phyloP scores from a whole-genome alignment of 2,888 invertebrate genomes.

The Congeria kusceri region DNA sequence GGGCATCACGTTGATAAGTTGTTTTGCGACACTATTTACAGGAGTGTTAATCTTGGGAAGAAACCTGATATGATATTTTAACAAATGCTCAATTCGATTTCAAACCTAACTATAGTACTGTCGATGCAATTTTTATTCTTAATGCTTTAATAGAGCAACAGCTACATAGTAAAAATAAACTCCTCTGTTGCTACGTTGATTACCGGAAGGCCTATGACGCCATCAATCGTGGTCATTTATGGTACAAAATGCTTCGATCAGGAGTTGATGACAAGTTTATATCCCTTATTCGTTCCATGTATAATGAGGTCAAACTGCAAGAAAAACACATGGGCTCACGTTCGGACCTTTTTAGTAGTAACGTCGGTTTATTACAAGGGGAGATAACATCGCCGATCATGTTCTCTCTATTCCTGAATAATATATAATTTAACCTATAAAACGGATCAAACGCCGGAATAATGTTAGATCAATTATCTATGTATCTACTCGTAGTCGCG shows the following conservation, averaged over 20 bases:
- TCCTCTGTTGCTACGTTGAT: neutral
- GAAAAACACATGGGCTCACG: neutral
- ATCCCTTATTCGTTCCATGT: neutral
- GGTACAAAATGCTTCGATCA: neutral
- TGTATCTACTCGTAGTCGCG: constrained; percentile 5
- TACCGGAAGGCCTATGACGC: constrained; percentile 9
- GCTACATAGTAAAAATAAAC: neutral
- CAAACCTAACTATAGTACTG: neutral
- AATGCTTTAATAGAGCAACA: neutral
- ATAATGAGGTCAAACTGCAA: constrained; percentile 1
- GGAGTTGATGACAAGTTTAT: neutral
- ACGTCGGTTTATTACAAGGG: neutral
- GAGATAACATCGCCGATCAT: constrained; percentile 1
- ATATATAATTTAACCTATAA: neutral
- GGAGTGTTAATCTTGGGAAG: neutral
- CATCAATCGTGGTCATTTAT: neutral
- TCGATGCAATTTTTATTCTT: neutral
- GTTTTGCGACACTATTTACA: neutral
- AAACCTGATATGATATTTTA: neutral
- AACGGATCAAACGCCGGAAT: neutral
- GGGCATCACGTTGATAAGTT: neutral
- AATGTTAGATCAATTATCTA: neutral
- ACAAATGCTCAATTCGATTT: constrained; percentile 1
- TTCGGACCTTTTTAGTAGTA: neutral
- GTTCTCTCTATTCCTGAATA: constrained; percentile 1